Percentiles rank a stretch among this genome's conserved stretches.
These are phyloP conservation scores for Apis laboriosa DNA, from an alignment of 1,140 invertebrate genomes.

Conservation along the genomic window DNA sequence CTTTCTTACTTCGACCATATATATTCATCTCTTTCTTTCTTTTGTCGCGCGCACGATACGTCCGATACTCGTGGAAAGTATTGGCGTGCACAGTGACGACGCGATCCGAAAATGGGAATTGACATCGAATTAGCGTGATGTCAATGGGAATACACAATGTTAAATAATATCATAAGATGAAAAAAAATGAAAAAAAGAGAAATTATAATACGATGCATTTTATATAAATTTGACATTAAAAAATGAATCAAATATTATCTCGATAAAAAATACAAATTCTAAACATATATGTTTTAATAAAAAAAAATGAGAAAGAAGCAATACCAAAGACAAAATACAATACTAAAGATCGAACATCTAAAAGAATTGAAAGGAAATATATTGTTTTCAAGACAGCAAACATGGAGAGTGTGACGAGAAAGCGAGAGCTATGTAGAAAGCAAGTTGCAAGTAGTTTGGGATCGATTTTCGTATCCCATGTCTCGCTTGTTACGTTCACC, in stretches of 20 bases:
- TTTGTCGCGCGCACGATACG: constrained; percentile 24
- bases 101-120: constrained; percentile 58
- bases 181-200: neutral
- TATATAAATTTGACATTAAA: neutral
- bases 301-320: neutral
- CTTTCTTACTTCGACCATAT: neutral
- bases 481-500: constrained; percentile 42
- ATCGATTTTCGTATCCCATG: constrained; percentile 55
- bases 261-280: neutral
- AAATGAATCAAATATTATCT: neutral
- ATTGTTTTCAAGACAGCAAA: constrained; percentile 30
- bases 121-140: constrained; percentile 58
- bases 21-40: constrained; percentile 28
- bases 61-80: constrained; percentile 46
- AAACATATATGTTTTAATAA: neutral
- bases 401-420: constrained; percentile 36
- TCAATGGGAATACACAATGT: constrained; percentile 28
- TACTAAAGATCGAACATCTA: neutral
- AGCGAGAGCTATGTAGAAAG: constrained; percentile 56
- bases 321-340: neutral
- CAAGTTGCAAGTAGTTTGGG: constrained; percentile 48
- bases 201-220: neutral
- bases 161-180: neutral
- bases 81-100: constrained; percentile 38
- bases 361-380: neutral